Conservation (phyloP, 2,888 invertebrate genomes). For the Choreutis nemorana region DNA sequence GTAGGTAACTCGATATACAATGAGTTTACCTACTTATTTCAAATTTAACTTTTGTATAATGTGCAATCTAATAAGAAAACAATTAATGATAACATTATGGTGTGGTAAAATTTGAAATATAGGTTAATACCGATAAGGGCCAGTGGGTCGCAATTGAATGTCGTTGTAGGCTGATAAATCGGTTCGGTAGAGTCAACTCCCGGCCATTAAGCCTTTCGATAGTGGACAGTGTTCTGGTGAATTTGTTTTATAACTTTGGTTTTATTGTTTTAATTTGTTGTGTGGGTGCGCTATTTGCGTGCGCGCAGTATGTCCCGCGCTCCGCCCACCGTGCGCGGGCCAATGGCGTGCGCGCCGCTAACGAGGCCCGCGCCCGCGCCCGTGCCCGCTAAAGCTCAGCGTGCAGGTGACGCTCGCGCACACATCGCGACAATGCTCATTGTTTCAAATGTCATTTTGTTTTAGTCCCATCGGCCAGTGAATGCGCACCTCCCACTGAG, state of each 20-base stretch:
- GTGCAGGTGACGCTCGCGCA: constrained; percentile 11
- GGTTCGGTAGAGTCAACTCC: constrained; percentile 42
- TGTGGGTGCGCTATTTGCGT: constrained; percentile 64
- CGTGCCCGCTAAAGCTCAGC: constrained; percentile 25
- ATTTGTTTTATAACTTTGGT: constrained; percentile 64
- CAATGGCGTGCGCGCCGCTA: constrained; percentile 41
- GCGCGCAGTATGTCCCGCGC: constrained; percentile 58
- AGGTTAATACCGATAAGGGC: too few species aligned
- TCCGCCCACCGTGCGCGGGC: constrained; percentile 45
- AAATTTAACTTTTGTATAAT: too few species aligned
- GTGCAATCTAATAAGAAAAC: too few species aligned
- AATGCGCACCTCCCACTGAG: constrained; percentile 52
- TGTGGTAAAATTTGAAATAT: too few species aligned
- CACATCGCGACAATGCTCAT: constrained; percentile 55
- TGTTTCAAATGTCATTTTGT: constrained; percentile 59
- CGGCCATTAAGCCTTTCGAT: constrained; percentile 59
- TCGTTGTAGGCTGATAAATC: too few species aligned
- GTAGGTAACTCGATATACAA: too few species aligned
- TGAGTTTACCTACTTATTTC: too few species aligned
- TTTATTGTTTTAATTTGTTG: constrained; percentile 67
- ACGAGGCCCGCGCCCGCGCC: constrained; percentile 31
- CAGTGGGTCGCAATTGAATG: too few species aligned
- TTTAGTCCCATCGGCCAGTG: constrained; percentile 32
- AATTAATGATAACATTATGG: too few species aligned
- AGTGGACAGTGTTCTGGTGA: constrained; percentile 51